phyloP scores from a whole-genome alignment of 1,140 invertebrate genomes.

The Platorchestia sp. region DNA sequence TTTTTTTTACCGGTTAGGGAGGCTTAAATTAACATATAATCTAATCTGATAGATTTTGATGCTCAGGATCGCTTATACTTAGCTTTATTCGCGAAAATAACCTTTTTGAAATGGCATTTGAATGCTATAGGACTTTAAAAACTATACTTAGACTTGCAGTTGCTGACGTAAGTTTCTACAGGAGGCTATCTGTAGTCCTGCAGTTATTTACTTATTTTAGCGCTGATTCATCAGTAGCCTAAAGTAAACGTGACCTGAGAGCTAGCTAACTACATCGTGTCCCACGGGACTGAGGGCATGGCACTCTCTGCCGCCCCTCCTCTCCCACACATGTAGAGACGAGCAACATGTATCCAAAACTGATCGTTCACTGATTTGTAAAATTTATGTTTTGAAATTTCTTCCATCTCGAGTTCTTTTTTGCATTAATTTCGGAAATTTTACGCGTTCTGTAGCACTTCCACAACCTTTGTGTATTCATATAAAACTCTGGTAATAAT shows the following conservation, averaged over 20 bases:
- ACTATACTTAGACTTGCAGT: background rate
- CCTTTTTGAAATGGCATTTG: background rate
- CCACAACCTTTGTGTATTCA: background rate
- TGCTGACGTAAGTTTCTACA: background rate
- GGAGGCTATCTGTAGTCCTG: background rate
- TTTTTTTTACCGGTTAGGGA: no score
- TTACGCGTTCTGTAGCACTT: background rate
- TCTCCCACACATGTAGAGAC: no score
- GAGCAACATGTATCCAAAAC: no score
- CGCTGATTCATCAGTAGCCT: background rate
- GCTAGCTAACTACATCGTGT: background rate
- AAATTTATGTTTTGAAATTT: no score
- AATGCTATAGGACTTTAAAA: background rate
- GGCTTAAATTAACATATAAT: no score
- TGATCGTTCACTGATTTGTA: no score
- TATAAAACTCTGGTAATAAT: no score
- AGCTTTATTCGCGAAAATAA: background rate
- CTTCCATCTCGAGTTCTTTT: no score
- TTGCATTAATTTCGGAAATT: background rate
- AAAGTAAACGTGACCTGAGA: background rate
- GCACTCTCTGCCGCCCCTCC: no score
- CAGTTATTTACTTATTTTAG: background rate
- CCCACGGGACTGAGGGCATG: no score
- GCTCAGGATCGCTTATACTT: background rate
- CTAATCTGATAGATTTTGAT: background rate